Evolutionary conservation across 1,140 invertebrate species (phyloP), one percentile per base, ranked within the genome.

Genomic region (Gerris buenoi): DNA sequence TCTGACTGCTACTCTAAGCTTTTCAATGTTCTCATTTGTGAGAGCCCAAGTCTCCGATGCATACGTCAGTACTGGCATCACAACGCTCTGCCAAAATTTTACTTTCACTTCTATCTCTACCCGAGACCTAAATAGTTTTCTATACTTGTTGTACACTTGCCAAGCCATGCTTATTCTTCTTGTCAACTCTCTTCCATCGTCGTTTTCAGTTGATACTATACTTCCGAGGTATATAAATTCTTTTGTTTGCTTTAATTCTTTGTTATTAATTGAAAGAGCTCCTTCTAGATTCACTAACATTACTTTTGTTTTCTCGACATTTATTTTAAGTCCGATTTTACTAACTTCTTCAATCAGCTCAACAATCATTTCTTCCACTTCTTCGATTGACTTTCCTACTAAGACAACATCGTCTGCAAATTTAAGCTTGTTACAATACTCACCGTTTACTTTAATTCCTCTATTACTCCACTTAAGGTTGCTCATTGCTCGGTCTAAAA

Each of bases 351-450:
- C 5, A 15, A 22, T 15, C 23, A 60, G 22, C 23, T 60, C 23
- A 25, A 14, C 23, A 60, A 22, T 15, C 58, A 60, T 60, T 15
- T 15, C 3, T 60, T 60, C 10, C 23, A 60, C 3, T 60, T 60
- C 5, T 22, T 25, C 58, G 10, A 22, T n/a, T 22, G 58, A 22
- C 10, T 3, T 60, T 5, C 58, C 58, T 13, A 60, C 23, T 60
- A 60, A 22, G 3, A 60, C 58, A 60, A 60, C 23, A 60, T 60
- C 58, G 58, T 60, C 58, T 25, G 58, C 58, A 25, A 60, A 60
- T 22, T 60, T 60, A 13, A 60, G 22, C 22, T 60, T 25, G 58
- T 25, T 15, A 14, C 10, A 60, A 60, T 60, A 22, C 23, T 46
- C 5, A 46, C 33, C 33, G 18, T 46, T 46, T 14, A 60, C 23